phyloP scores from a whole-genome alignment of 1,140 invertebrate genomes.

The Meloidogyne floridensis region DNA sequence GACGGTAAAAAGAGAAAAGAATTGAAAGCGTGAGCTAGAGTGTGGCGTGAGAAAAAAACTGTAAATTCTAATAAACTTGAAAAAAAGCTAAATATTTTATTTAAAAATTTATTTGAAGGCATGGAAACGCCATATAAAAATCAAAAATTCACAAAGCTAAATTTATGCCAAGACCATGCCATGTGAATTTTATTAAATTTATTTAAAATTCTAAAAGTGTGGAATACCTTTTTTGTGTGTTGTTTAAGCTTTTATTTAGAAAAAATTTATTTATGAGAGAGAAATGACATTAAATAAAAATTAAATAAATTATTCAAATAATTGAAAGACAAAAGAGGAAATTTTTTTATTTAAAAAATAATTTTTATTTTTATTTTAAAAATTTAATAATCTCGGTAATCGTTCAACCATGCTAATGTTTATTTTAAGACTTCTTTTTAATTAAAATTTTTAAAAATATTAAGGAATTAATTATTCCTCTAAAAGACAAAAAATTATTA shows the following conservation, averaged over 20 bases:
- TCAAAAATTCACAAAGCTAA: not conserved
- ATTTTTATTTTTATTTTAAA: not conserved
- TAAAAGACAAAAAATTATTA: too few species aligned
- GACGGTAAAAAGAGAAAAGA: not conserved
- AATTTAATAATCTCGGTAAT: not conserved
- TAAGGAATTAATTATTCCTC: too few species aligned
- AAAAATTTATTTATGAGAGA: too few species aligned
- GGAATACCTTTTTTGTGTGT: too few species aligned
- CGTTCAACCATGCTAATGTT: not conserved
- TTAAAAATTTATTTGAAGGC: not conserved
- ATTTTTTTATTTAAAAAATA: not conserved
- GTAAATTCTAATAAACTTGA: not conserved
- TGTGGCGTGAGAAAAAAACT: not conserved
- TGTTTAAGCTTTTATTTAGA: too few species aligned
- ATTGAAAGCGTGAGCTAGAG: not conserved
- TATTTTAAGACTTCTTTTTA: not conserved
- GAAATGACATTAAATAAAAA: too few species aligned
- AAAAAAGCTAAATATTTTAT: not conserved
- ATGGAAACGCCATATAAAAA: constrained; percentile 2
- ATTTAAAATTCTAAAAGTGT: not conserved
- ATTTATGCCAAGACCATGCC: not conserved
- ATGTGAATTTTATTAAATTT: not conserved
- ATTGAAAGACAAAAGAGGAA: not conserved
- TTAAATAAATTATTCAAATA: too few species aligned
- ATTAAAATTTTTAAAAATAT: not conserved